Conservation (phyloP, 1,140 invertebrate species). For the Sycobia sp. region DNA sequence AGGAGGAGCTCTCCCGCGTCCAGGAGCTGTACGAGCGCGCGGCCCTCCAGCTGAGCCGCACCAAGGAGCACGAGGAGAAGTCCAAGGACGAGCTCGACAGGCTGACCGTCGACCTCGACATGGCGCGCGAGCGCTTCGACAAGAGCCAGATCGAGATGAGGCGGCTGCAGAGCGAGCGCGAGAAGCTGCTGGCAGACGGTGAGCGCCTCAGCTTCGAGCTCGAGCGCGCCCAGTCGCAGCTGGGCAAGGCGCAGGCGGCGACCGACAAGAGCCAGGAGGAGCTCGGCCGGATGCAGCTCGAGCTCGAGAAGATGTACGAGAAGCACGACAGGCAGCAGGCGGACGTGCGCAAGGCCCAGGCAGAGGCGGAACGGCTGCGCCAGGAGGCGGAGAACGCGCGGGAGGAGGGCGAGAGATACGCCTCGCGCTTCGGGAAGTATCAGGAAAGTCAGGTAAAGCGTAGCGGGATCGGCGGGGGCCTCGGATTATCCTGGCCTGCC, state of each 20-base stretch:
- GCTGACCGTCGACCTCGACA: conserved; percentile 77
- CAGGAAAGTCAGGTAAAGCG: conserved; percentile 70
- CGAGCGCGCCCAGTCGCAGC: conserved; percentile 81
- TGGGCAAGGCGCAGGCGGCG: conserved; percentile 78
- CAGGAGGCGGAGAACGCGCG: conserved; percentile 73
- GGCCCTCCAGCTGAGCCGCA: conserved; percentile 78
- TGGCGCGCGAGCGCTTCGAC: conserved; percentile 87
- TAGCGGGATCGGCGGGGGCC: no score
- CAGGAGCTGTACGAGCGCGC: conserved; percentile 88
- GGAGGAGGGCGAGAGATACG: conserved; percentile 76
- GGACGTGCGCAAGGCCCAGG: conserved; percentile 81
- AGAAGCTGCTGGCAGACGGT: conserved; percentile 81
- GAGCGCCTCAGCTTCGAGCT: conserved; percentile 86
- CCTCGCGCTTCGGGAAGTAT: conserved; percentile 77
- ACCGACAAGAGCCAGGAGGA: conserved; percentile 91
- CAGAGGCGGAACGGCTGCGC: conserved; percentile 73
- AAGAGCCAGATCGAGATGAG: conserved; percentile 85
- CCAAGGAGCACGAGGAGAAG: conserved; percentile 90
- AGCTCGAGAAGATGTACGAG: conserved; percentile 89
- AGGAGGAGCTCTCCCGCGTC: conserved; percentile 81
- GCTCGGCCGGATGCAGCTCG: conserved; percentile 80
- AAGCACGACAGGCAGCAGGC: conserved; percentile 84
- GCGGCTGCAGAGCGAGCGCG: conserved; percentile 81
- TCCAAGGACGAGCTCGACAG: conserved; percentile 86
- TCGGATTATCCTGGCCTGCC: no score